Percentiles rank a stretch among this genome's conserved stretches.
These are phyloP conservation scores for Heterotilapia buettikoferi DNA, from an alignment of 2,113 vertebrate genomes.

Conservation along the genomic window DNA sequence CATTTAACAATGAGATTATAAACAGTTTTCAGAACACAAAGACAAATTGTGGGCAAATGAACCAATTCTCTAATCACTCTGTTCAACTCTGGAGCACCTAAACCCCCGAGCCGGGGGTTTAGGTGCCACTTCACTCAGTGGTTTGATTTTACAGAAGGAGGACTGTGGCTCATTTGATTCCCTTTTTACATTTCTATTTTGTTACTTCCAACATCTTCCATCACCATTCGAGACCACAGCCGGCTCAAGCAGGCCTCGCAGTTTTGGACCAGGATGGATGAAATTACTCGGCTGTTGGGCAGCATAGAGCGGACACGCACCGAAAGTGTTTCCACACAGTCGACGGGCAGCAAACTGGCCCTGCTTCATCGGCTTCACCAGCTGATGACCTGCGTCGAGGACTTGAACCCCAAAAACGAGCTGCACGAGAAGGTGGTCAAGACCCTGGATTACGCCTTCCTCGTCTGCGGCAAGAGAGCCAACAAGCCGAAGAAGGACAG, in stretches of 20 bases:
- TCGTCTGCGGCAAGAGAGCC: conserved; percentile 57
- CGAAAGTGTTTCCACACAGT: conserved; percentile 46
- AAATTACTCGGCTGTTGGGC: conserved; percentile 20
- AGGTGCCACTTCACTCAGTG: neutral
- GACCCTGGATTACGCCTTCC: conserved; percentile 70
- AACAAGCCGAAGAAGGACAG: conserved; percentile 15
- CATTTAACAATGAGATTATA: conserved; percentile 32
- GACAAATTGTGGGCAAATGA: conserved; percentile 7
- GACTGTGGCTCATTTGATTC: neutral
- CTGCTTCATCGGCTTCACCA: conserved; percentile 72
- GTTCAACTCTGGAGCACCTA: neutral
- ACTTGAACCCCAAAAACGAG: conserved; percentile 63
- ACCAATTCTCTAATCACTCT: conserved; percentile 4
- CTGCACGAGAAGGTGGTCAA: conserved; percentile 66
- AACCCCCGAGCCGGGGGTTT: neutral
- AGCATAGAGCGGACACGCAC: conserved; percentile 32
- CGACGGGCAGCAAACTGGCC: conserved; percentile 42
- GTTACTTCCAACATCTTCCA: neutral
- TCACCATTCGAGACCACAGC: neutral
- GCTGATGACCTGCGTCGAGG: conserved; percentile 71
- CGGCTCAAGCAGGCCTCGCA: accelerated
- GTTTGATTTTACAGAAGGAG: neutral
- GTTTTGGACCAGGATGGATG: conserved; percentile 18
- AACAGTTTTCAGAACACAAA: conserved; percentile 15
- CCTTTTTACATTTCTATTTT: neutral